These are phyloP conservation scores for Alouatta palliata DNA, from an alignment of 2,113 vertebrate genomes.

Conservation along the genomic window DNA sequence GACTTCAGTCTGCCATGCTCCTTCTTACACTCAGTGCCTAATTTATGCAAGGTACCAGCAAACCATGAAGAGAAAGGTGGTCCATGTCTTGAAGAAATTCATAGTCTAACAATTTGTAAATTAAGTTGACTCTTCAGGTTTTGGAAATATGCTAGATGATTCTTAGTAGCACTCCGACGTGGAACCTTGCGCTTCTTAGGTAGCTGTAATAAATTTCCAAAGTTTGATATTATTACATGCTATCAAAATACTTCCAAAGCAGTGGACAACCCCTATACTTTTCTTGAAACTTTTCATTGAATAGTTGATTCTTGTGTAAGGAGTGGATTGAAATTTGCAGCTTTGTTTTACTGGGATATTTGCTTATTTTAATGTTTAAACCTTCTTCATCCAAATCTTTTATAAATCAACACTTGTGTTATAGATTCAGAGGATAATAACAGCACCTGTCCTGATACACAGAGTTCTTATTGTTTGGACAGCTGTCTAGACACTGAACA, in stretches of 20 bases:
- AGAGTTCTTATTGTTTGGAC: slow-evolving; percentile 55
- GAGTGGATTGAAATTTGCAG: not conserved
- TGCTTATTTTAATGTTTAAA: slow-evolving; percentile 2
- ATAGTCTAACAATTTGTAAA: not conserved
- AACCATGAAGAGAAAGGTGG: not conserved
- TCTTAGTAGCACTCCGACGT: not conserved
- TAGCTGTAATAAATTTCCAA: not conserved
- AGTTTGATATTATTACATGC: not conserved
- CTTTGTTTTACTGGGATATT: slow-evolving; percentile 40
- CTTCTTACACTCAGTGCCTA: not conserved
- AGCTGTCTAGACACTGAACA: slow-evolving; percentile 64
- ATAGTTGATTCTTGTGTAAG: not conserved
- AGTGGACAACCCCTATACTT: not conserved
- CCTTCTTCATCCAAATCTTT: slow-evolving; percentile 23
- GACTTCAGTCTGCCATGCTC: not conserved
- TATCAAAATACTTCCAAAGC: not conserved
- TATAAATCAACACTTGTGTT: slow-evolving; percentile 58
- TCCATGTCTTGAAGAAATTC: not conserved
- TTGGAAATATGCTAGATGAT: not conserved
- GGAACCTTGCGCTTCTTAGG: not conserved
- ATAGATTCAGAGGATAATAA: slow-evolving; percentile 7
- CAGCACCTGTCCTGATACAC: slow-evolving; percentile 55
- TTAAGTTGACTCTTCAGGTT: not conserved
- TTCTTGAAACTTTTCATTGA: not conserved
- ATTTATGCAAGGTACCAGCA: not conserved